phyloP scores from a whole-genome alignment of 1,140 invertebrate species.

The Nasonia giraulti region DNA sequence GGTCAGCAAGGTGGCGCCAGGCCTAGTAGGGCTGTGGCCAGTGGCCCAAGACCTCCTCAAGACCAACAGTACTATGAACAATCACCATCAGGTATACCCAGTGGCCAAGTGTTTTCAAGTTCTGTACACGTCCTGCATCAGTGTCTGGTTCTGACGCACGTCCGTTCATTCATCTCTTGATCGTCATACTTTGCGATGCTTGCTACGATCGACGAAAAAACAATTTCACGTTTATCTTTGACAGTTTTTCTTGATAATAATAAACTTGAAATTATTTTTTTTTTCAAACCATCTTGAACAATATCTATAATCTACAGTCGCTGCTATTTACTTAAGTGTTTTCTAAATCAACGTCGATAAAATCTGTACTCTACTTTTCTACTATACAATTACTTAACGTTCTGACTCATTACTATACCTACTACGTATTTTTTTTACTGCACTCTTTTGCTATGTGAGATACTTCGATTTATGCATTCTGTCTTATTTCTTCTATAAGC shows the following conservation, averaged over 20 bases:
- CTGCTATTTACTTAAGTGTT: not conserved
- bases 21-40: not conserved
- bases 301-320: not conserved
- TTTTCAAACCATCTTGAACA: not conserved
- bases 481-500: not conserved
- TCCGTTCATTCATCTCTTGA: slow-evolving; percentile 25
- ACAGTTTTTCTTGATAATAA: not conserved
- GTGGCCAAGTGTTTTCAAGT: not conserved
- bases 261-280: not conserved
- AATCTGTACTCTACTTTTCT: not conserved
- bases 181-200: slow-evolving; percentile 2
- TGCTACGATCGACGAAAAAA: not conserved
- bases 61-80: slow-evolving; percentile 44
- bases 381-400: not conserved
- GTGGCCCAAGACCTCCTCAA: slow-evolving; percentile 6
- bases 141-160: slow-evolving; percentile 28
- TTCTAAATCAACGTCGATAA: not conserved
- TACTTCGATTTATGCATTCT: slow-evolving; percentile 18
- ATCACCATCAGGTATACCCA: slow-evolving; percentile 40
- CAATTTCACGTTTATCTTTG: slow-evolving; percentile 20
- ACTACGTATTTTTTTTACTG: not conserved
- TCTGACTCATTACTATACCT: not conserved
- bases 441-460: not conserved
- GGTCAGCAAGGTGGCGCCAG: slow-evolving; percentile 10
- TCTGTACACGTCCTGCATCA: not conserved